Evolutionary conservation across 2,888 invertebrate species (phyloP).

Genomic region (Isotomurus palustris): DNA sequence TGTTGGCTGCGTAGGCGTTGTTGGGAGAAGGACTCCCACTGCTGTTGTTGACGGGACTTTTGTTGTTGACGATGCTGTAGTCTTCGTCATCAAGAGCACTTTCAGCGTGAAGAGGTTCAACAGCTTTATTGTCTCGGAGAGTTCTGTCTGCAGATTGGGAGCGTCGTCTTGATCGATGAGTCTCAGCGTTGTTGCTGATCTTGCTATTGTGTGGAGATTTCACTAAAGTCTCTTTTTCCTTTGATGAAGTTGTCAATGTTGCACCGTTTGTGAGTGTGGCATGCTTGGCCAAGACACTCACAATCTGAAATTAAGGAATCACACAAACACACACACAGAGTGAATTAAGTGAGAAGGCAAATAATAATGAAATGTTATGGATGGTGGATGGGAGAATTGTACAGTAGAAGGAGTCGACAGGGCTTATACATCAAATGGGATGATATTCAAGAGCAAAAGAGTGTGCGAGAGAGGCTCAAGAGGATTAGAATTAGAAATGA

Average conservation of each 20-base stretch:
- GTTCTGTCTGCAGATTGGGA: neutral
- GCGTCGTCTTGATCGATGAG: neutral
- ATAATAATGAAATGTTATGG: too few relatives aligned
- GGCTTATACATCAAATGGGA: too few relatives aligned
- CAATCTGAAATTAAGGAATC: slow-evolving; percentile 31
- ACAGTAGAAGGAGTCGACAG: too few relatives aligned
- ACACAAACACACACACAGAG: too few relatives aligned
- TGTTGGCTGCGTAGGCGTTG: slow-evolving; percentile 9
- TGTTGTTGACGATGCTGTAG: slow-evolving; percentile 7
- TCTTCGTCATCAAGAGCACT: slow-evolving; percentile 4
- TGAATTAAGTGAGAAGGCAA: too few relatives aligned
- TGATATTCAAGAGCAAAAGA: too few relatives aligned
- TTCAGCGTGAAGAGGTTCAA: too few relatives aligned
- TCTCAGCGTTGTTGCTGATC: neutral
- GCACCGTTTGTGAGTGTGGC: slow-evolving; percentile 33
- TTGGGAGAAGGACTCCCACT: slow-evolving; percentile 9
- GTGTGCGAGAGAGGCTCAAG: too few relatives aligned
- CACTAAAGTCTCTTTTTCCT: neutral
- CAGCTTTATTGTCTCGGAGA: too few relatives aligned
- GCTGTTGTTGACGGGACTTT: slow-evolving; percentile 8
- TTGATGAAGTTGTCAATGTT: slow-evolving; percentile 7
- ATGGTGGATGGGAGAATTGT: too few relatives aligned
- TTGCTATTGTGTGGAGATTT: neutral
- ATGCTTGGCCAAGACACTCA: slow-evolving; percentile 40
- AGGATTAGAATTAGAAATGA: too few relatives aligned